Percentiles rank a stretch among this genome's conserved stretches.
phyloP scores from a whole-genome alignment of 2,113 vertebrate species.

The Notothenia rossii region DNA sequence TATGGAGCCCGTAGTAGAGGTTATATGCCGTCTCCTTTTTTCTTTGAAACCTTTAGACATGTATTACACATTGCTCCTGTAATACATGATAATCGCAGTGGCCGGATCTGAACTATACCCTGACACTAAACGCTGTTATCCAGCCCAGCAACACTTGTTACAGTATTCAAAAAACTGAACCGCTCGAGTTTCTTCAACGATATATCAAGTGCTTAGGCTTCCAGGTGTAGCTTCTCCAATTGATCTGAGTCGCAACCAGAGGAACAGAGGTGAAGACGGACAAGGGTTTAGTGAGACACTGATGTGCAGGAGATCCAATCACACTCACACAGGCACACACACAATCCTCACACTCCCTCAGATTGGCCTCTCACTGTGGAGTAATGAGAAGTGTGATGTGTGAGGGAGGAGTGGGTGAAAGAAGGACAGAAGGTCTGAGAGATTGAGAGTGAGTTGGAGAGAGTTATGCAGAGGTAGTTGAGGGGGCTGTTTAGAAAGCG shows the following conservation, averaged over 20 bases:
- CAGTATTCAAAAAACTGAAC: slow-evolving; percentile 12
- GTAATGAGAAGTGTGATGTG: slow-evolving; percentile 71
- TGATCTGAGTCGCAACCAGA: slow-evolving; percentile 45
- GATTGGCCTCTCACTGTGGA: slow-evolving; percentile 65
- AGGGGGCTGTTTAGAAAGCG: slow-evolving; percentile 63
- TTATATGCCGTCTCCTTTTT: no score
- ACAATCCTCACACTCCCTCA: slow-evolving; percentile 43
- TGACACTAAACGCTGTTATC: not conserved
- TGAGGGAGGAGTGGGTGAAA: slow-evolving; percentile 76
- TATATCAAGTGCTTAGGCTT: slow-evolving; percentile 36
- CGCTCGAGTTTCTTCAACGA: slow-evolving; percentile 33
- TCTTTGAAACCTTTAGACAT: no score
- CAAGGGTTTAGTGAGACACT: slow-evolving; percentile 44
- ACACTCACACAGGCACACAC: slow-evolving; percentile 28
- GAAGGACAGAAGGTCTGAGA: slow-evolving; percentile 67
- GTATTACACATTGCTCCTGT: no score
- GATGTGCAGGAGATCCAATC: slow-evolving; percentile 53
- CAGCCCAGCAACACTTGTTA: not conserved
- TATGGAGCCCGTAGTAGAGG: no score
- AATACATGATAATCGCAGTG: slow-evolving; percentile 15
- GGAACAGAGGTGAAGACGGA: slow-evolving; percentile 44
- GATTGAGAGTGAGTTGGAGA: slow-evolving; percentile 50
- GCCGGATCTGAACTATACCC: slow-evolving; percentile 1
- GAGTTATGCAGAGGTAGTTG: slow-evolving; percentile 67
- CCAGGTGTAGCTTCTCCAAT: slow-evolving; percentile 29